Evolutionary conservation across 2,113 vertebrate genomes (phyloP).

Genomic region (Plectropomus leopardus): DNA sequence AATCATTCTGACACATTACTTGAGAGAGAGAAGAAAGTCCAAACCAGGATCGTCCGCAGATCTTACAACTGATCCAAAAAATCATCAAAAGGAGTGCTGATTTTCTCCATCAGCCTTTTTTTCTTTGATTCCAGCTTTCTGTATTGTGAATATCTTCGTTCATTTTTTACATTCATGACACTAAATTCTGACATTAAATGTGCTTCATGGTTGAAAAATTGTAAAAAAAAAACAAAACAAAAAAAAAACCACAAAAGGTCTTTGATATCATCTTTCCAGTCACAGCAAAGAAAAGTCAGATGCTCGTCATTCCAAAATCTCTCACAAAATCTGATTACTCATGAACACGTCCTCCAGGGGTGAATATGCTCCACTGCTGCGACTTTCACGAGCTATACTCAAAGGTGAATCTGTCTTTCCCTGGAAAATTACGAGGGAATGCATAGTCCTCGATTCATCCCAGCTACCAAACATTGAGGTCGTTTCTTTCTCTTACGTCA

Average conservation of each 20-base stretch:
- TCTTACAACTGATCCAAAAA: constrained; percentile 27
- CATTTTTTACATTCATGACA: neutral
- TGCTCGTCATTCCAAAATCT: constrained; percentile 32
- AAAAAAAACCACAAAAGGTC: neutral
- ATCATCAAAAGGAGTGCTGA: constrained; percentile 1
- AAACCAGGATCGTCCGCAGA: constrained; percentile 21
- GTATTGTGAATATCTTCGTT: neutral
- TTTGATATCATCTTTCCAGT: constrained; percentile 17
- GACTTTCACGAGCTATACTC: constrained; percentile 46
- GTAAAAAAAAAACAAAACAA: too few species aligned
- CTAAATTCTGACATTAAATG: neutral
- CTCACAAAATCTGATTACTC: constrained; percentile 59
- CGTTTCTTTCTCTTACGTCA: constrained; percentile 31
- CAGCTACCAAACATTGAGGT: neutral
- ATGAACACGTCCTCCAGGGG: constrained; percentile 37
- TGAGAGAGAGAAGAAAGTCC: constrained; percentile 26
- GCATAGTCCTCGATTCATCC: constrained; percentile 45
- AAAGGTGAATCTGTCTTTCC: constrained; percentile 49
- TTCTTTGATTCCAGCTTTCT: neutral
- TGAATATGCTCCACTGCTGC: constrained; percentile 12
- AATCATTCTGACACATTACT: constrained; percentile 12
- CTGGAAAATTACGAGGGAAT: constrained; percentile 32
- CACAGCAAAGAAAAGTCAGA: constrained; percentile 11
- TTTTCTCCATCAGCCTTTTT: constrained; percentile 7
- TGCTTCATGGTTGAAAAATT: neutral